These are phyloP conservation scores for Emesis furor DNA, from an alignment of 2,888 invertebrate species.

Conservation along the genomic window DNA sequence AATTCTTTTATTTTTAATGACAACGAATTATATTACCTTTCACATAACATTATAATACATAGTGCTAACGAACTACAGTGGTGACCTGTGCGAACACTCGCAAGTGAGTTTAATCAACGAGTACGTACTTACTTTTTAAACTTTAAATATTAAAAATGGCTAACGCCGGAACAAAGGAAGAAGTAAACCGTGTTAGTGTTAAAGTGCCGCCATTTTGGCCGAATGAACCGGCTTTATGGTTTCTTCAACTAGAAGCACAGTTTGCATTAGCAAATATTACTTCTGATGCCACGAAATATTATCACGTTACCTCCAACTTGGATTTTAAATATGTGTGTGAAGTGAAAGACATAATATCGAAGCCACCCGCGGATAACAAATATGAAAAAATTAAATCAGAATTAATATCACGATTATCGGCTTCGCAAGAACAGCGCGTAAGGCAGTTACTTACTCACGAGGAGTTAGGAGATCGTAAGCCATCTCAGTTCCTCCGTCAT, in stretches of 20 bases:
- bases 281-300: slow-evolving; percentile 51
- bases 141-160: neutral
- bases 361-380: slow-evolving; percentile 17
- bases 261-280: slow-evolving; percentile 63
- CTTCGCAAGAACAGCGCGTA: slow-evolving; percentile 55
- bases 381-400: slow-evolving; percentile 55
- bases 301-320: slow-evolving; percentile 38
- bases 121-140: neutral
- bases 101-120: neutral
- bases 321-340: slow-evolving; percentile 32
- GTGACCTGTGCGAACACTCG: neutral
- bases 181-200: slow-evolving; percentile 2
- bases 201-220: slow-evolving; percentile 68
- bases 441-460: slow-evolving; percentile 50
- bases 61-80: neutral
- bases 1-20: too few species aligned
- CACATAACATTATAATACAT: too few species aligned
- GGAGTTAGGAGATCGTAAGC: slow-evolving; percentile 61
- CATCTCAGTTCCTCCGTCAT: slow-evolving; percentile 51
- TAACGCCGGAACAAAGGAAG: neutral
- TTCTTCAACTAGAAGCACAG: slow-evolving; percentile 72
- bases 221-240: slow-evolving; percentile 71
- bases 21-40: too few species aligned
- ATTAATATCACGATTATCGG: slow-evolving; percentile 55
- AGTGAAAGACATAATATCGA: slow-evolving; percentile 28